These are phyloP conservation scores for Lepilemur ruficaudatus DNA, from an alignment of 2,797 vertebrate species.

Conservation along the genomic window DNA sequence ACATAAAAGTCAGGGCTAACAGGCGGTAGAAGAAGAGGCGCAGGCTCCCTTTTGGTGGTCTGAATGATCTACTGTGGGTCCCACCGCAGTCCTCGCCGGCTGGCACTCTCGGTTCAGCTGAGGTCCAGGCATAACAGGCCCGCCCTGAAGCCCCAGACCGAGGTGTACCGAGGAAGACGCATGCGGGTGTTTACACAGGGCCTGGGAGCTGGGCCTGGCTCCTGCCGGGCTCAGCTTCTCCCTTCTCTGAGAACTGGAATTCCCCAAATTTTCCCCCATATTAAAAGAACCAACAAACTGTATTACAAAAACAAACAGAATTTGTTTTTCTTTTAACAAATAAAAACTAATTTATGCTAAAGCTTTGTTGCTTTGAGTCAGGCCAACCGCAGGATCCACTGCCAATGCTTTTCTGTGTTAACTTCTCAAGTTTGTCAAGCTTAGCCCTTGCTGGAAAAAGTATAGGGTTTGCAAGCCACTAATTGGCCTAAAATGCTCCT, in stretches of 20 bases:
- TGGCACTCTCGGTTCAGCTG: conserved; percentile 47
- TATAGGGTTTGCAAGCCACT: conserved; percentile 74
- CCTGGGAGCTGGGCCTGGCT: conserved; percentile 40
- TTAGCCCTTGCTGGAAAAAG: conserved; percentile 69
- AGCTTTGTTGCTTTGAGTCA: conserved; percentile 66
- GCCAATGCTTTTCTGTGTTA: conserved; percentile 61
- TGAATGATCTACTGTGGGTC: conserved; percentile 51
- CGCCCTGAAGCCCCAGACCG: conserved; percentile 32
- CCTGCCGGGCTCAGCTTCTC: conserved; percentile 25
- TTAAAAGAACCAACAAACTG: conserved; percentile 69
- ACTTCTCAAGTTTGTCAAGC: conserved; percentile 58
- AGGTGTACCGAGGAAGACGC: conserved; percentile 20
- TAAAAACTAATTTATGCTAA: conserved; percentile 71
- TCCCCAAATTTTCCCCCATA: conserved; percentile 71
- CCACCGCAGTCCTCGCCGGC: conserved; percentile 29
- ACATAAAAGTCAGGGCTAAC: not conserved
- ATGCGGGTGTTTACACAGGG: conserved; percentile 56
- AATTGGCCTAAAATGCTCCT: conserved; percentile 72
- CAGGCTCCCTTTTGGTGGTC: conserved; percentile 51
- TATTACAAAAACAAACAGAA: conserved; percentile 77
- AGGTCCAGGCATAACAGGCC: conserved; percentile 72
- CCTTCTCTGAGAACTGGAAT: conserved; percentile 63
- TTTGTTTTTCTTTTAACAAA: conserved; percentile 72
- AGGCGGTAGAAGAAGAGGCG: not conserved
- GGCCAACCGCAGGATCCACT: not conserved